phyloP scores from a whole-genome alignment of 2,797 vertebrate genomes.

The Brachyrhaphis roseni region DNA sequence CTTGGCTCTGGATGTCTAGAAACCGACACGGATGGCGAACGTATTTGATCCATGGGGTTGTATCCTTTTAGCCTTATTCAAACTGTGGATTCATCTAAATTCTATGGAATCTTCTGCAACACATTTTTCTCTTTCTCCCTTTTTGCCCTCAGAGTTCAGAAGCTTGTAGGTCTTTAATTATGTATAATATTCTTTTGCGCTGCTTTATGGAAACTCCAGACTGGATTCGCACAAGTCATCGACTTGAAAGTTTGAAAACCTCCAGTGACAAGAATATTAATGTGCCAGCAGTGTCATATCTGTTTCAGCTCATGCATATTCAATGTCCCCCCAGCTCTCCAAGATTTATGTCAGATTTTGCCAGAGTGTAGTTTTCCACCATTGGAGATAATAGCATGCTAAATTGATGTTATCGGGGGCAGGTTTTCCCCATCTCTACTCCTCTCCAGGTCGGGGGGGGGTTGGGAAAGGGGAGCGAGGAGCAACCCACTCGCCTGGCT shows the following conservation, averaged over 20 bases:
- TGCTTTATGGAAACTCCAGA: conserved; percentile 93
- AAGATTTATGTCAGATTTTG: conserved; percentile 99
- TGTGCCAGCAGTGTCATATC: conserved; percentile 99
- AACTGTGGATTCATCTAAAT: conserved; percentile 81
- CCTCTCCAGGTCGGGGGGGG: conserved; percentile 75
- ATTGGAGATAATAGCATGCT: conserved; percentile 99
- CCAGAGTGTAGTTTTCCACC: conserved; percentile 98
- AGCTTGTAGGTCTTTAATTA: conserved; percentile 89
- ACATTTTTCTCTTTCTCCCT: conserved; percentile 70
- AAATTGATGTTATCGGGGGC: conserved; percentile 98
- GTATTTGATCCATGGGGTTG: conserved; percentile 67
- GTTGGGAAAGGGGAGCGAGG: conserved; percentile 71
- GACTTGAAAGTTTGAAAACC: conserved; percentile 99
- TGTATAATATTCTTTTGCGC: conserved; percentile 93
- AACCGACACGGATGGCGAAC: conserved; percentile 62
- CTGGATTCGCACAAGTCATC: conserved; percentile 95
- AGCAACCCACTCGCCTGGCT: conserved; percentile 64
- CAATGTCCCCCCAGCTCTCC: conserved; percentile 96
- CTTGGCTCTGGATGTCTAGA: conserved; percentile 61
- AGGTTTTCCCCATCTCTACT: conserved; percentile 74
- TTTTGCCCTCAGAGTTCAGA: conserved; percentile 83
- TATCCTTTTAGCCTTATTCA: conserved; percentile 72
- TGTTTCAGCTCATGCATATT: conserved; percentile 99
- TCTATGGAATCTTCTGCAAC: conserved; percentile 78
- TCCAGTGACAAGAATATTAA: conserved; percentile 99